Conservation (phyloP, 2,113 vertebrate species). For the Chelonoidis abingdonii region DNA sequence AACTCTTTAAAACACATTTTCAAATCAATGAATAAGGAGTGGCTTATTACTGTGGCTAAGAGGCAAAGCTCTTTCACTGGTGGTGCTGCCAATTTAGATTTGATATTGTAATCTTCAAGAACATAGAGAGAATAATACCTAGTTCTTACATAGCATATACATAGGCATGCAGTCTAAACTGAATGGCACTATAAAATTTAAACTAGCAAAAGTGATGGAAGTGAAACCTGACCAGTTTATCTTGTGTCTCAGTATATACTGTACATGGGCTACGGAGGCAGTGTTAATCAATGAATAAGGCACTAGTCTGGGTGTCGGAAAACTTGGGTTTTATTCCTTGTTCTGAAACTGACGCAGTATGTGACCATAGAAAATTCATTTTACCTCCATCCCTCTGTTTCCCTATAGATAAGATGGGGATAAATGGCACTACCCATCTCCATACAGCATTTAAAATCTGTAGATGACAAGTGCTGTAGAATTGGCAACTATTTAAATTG, state of each 20-base stretch:
- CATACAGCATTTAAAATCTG: not conserved
- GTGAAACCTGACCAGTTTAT: not conserved
- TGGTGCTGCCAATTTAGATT: not conserved
- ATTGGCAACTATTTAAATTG: not conserved
- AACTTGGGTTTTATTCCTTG: not conserved
- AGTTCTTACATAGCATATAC: too few species aligned
- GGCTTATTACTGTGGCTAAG: not conserved
- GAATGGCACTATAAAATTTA: not conserved
- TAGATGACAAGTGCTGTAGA: not conserved
- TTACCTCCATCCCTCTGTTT: not conserved
- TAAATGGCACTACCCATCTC: not conserved
- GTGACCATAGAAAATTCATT: not conserved
- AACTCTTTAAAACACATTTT: not conserved
- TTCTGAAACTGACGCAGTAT: not conserved
- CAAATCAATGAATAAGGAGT: fast-evolving
- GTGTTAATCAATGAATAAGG: not conserved
- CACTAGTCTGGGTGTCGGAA: not conserved
- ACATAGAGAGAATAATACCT: not conserved
- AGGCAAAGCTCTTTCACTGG: not conserved
- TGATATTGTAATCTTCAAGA: not conserved
- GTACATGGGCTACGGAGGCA: not conserved
- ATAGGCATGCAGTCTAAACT: not conserved
- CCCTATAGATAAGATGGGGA: not conserved
- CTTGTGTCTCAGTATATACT: not conserved
- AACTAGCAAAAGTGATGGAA: not conserved